Evolutionary conservation across 1,140 invertebrate genomes (phyloP), one percentile per base, ranked within the genome.

Genomic region (Drosophila willistoni): DNA sequence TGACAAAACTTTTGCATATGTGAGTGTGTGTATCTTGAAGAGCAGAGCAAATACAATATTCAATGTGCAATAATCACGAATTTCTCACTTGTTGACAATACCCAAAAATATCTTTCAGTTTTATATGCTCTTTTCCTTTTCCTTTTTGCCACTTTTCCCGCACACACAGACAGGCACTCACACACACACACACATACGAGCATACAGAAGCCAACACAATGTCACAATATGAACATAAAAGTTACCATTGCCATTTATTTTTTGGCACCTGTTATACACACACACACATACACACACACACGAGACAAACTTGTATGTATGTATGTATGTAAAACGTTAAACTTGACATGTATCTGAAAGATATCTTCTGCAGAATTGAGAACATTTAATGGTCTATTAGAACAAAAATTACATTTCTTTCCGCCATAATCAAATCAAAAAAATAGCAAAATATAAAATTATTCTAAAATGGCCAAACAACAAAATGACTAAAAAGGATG

Each of bases 201-300:
- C 36, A 47, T 41, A 59, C 55, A 69, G 44, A 51, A 19, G 9
- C 69, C 63, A 61, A 73, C 6, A 54, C 12, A 66, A n/a, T 62
- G 61, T 54, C 79, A 84, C 63, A 68, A 81, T 73, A 63, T 44
- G 70, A 77, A 57, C 81, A 85, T 81, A 85, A 84, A 84, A 73
- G 68, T 68, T 77, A 81, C 75, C 71, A 79, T 79, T 82, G 73
- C 71, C 71, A 81, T 71, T 71, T 73, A 69, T 72, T 68, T 81
- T 81, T 81, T 81, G 74, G 79, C 79, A 81, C 79, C 79, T 81
- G 79, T 81, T 81, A 81, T 81, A 81, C 79, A 81, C 60, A 77
- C 65, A 77, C 44, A 39, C 57, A 81, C 60, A 77, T 63, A 77
- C 44, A 39, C 57, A 73, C 19, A 68, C 63, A 61, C 29, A 66